Percentiles rank a stretch among this genome's conserved stretches.
These are phyloP conservation scores for Gymnocephalus cernua DNA, from an alignment of 2,113 vertebrate genomes.

Conservation along the genomic window DNA sequence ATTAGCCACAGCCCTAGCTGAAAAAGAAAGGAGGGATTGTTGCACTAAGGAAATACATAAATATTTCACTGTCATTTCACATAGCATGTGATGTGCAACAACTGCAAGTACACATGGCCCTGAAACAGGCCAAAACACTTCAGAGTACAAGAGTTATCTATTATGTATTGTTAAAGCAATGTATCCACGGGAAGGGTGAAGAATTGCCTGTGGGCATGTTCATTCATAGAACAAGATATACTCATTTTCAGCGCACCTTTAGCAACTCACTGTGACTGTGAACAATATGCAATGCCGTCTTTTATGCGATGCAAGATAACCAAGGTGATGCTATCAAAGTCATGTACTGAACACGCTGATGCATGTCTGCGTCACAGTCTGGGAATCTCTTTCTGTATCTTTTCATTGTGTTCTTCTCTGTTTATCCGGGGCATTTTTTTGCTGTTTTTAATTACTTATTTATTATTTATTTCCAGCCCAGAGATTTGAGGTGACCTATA, in stretches of 20 bases:
- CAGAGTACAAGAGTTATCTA: conserved; percentile 58
- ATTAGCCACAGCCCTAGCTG: too few relatives aligned
- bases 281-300: not conserved
- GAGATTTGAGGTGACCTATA: conserved; percentile 69
- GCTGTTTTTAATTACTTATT: conserved; percentile 32
- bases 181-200: conserved; percentile 56
- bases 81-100: conserved; percentile 30
- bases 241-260: conserved; percentile 36
- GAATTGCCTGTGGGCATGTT: conserved; percentile 45
- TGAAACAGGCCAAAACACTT: conserved; percentile 56
- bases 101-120: conserved; percentile 34
- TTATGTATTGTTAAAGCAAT: conserved; percentile 64
- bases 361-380: conserved; percentile 18
- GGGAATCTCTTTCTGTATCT: not conserved
- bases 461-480: conserved; percentile 36
- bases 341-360: not conserved
- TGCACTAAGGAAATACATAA: not conserved
- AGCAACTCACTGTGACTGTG: conserved; percentile 18
- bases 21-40: not conserved
- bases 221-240: conserved; percentile 66
- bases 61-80: conserved; percentile 37
- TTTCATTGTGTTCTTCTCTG: not conserved
- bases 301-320: conserved; percentile 19
- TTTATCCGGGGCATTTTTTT: conserved; percentile 11
- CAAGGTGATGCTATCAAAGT: conserved; percentile 7